A percentile compares a stretch with the other conserved stretches of the same genome.
Conservation (phyloP, 2,797 vertebrate genomes). For the Oreochromis mossambicus region DNA sequence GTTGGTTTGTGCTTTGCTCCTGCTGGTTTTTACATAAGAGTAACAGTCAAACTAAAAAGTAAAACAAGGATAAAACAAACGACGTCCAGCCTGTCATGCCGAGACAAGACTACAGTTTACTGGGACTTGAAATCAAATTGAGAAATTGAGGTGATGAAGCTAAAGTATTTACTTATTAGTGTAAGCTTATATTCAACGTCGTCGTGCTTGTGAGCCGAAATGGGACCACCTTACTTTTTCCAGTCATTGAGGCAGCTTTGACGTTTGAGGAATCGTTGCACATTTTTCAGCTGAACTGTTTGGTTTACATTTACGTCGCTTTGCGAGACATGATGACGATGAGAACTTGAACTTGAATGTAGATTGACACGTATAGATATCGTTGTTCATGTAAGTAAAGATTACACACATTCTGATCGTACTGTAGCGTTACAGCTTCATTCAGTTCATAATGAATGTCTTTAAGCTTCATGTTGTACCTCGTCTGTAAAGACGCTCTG, state of each 20-base stretch:
- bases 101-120: background rate
- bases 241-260: slow-evolving; percentile 1
- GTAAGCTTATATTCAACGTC: background rate
- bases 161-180: background rate
- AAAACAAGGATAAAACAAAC: background rate
- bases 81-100: background rate
- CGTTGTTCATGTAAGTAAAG: background rate
- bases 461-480: background rate
- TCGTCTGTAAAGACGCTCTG: background rate
- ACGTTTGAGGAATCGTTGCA: slow-evolving; percentile 20
- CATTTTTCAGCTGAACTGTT: background rate
- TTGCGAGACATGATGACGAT: background rate
- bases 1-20: background rate
- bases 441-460: background rate
- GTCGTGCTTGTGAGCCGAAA: background rate
- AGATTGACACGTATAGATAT: background rate
- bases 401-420: background rate
- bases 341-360: background rate
- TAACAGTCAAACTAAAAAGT: background rate
- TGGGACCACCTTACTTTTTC: slow-evolving; percentile 22
- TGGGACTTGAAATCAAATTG: background rate
- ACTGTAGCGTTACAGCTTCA: background rate
- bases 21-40: background rate
- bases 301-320: background rate
- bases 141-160: background rate